Conservation (phyloP, 2,113 vertebrate species). For the Platysteira castanea region DNA sequence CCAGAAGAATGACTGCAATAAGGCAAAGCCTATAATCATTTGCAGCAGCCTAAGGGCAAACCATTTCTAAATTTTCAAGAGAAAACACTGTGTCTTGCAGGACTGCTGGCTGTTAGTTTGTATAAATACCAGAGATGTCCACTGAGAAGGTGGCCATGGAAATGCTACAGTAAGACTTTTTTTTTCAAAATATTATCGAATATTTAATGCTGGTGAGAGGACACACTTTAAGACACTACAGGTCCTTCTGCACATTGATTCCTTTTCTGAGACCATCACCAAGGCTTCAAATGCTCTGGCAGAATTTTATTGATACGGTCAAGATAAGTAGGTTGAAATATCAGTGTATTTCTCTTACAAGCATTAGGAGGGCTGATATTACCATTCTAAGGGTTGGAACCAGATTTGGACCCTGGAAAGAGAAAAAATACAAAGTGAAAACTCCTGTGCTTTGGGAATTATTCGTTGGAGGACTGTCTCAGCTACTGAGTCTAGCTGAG, state of each 20-base stretch:
- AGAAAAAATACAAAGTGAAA: neutral
- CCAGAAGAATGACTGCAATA: neutral
- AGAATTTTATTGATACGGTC: fast-evolving
- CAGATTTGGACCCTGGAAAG: neutral
- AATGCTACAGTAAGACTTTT: neutral
- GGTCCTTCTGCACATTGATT: neutral
- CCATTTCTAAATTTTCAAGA: neutral
- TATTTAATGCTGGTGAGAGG: neutral
- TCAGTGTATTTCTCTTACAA: neutral
- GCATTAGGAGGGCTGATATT: neutral
- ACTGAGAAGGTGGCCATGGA: neutral
- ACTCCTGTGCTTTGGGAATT: neutral
- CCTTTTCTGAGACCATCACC: neutral
- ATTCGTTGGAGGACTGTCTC: neutral
- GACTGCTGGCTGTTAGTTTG: neutral
- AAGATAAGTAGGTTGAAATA: neutral
- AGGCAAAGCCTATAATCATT: neutral
- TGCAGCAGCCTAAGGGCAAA: neutral
- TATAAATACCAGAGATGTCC: neutral
- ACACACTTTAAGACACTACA: neutral
- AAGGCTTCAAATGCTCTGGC: neutral
- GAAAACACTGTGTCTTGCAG: neutral
- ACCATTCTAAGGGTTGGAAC: neutral
- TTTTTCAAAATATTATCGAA: neutral
- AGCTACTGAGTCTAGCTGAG: neutral